Evolutionary conservation across 2,888 invertebrate species (phyloP), one percentile per base, ranked within the genome.

Genomic region (Acanthoscelides obtectus): DNA sequence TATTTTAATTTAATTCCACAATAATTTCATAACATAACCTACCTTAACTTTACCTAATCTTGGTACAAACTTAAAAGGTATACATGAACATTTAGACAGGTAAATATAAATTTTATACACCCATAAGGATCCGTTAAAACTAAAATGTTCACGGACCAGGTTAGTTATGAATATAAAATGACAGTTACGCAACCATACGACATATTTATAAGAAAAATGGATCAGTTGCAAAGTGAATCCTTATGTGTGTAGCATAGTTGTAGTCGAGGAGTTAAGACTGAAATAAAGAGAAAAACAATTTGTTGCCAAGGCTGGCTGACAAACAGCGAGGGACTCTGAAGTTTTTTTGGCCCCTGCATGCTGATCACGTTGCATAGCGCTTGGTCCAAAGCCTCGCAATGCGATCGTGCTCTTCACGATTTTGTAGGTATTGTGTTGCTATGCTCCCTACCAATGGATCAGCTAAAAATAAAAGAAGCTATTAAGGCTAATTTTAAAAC

Each of bases 361-460:
- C 72, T 69, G 70, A 90, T 94, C 94, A 95, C 91, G 96, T 96
- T 79, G 96, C 96, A 84, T 96, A 99, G 83, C 98, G 93, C 87
- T 98, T 98, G 85, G 99, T 99, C 99, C 99, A 99, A 84, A 97
- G 92, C 86, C 98, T 93, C 79, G 99, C 99, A 86, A 97, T 97
- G 85, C 97, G 93, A 87, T 99, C 98, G 85, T 99, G 98, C 86
- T 99, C 98, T 84, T 97, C 97, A 75, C 98, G 90, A 87, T 99
- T 98, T 87, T 97, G 97, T 80, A 97, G 90, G 89, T 97, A 99
- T 89, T 99, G 98, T 77, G 97, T 97, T 70, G 98, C 99, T 88
- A 99, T 98, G 86, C 96, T 97, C 78, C 98, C 98, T 74, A 99
- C 98, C 82, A 99, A 87, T 2, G 98, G 98, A 88, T 99, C 98